Evolutionary conservation across 2,113 vertebrate genomes (phyloP), one percentile per base, ranked within the genome.

Genomic region (Lamprotornis superbus): DNA sequence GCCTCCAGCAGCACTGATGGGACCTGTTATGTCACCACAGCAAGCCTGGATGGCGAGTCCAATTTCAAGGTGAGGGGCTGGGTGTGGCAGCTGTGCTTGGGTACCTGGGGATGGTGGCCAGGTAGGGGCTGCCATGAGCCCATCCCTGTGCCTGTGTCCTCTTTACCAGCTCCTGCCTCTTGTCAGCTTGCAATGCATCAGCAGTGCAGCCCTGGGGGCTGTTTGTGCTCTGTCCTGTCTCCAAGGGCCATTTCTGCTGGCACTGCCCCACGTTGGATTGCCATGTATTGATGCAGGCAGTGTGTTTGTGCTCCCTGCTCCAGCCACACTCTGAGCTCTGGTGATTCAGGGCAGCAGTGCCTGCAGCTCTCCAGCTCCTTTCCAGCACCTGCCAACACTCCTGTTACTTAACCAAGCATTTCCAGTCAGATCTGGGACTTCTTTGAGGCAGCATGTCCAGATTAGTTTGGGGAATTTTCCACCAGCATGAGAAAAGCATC

Each of bases 11-110:
- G 98, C 64, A 87, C 90, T 9, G 99, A 99, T 5, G 98, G 98
- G 78, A 99, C 98, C 69, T 99, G 99, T 93, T 99, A 99, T 2
- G 99, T 99, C 92, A 99, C 99, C 40, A 99, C 99, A 55, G 99
- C 99, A 4, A 99, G 99, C 97, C 98, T 99, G 12, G 99, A 99
- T 93, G 99, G 99, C 73, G 99, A 99, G 97, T 99, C 99, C 53
- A 99, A 99, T 95, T 99, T 99, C 97, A 99, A 99, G 98, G 99
- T 99, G 94, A 95, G 3, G 2, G 74, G 46, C 57, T 37, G 89
- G 56, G 33, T 20, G 47, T 7, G 6, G n/a, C 33, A 35, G 46
- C 46, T 4, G 2, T 27, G 1, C 33, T 22, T 0, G 14, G 13
- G 23, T 37, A 35, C 33, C 21, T 33, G 17, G 42, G 30, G 61